Conservation (phyloP, 2,797 vertebrate species). For the Rhinella marina region DNA sequence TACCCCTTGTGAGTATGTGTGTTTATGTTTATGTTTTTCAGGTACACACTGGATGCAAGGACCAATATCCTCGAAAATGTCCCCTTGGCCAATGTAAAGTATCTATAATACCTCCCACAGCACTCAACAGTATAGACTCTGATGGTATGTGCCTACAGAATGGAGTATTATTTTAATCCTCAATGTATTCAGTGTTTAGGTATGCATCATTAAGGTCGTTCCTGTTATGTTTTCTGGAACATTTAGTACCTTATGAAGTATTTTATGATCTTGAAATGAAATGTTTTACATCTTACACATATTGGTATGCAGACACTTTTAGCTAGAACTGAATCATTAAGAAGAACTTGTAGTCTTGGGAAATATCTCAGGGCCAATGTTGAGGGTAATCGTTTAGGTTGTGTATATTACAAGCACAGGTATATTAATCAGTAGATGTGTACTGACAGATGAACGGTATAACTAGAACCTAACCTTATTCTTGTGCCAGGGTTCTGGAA, state of each 20-base stretch:
- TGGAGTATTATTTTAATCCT: constrained; percentile 1
- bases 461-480: background rate
- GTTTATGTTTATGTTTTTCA: constrained; percentile 68
- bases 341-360: background rate
- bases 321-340: background rate
- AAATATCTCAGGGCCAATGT: background rate
- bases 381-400: background rate
- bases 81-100: constrained; percentile 98
- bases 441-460: background rate
- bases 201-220: constrained; percentile 5
- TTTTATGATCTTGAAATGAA: background rate
- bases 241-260: background rate
- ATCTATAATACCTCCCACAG: constrained; percentile 97
- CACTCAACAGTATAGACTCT: constrained; percentile 98
- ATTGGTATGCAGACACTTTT: background rate
- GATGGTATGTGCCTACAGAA: constrained; percentile 84
- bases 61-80: constrained; percentile 91
- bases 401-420: background rate
- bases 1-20: background rate
- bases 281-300: background rate
- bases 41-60: constrained; percentile 97
- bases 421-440: background rate
- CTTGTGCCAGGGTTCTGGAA: constrained; percentile 91
- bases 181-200: constrained; percentile 20
- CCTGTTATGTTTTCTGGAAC: background rate